Conservation (phyloP, 2,888 invertebrate species). For the Danaus chrysippus region DNA sequence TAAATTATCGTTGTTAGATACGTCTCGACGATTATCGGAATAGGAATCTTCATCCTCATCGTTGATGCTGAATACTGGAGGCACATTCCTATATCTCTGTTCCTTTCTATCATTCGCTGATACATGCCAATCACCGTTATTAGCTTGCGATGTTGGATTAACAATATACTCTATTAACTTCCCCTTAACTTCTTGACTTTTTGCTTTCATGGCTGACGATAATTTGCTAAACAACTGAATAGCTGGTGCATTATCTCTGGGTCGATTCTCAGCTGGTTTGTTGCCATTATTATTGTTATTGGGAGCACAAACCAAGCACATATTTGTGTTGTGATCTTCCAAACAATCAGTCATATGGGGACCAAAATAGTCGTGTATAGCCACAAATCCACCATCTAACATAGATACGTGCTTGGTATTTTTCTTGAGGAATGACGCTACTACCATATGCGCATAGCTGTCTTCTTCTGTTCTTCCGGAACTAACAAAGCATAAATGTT, state of each 20-base stretch:
- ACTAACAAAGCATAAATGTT: slow-evolving; percentile 95
- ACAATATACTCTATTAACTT: slow-evolving; percentile 96
- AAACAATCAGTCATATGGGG: slow-evolving; percentile 89
- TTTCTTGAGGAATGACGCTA: slow-evolving; percentile 96
- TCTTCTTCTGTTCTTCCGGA: slow-evolving; percentile 96
- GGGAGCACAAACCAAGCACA: slow-evolving; percentile 90
- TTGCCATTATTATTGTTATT: slow-evolving; percentile 61
- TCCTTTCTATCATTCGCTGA: slow-evolving; percentile 90
- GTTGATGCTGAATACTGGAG: slow-evolving; percentile 96
- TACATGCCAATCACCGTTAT: slow-evolving; percentile 87
- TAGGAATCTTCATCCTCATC: slow-evolving; percentile 83
- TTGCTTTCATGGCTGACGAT: slow-evolving; percentile 92
- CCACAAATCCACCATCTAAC: slow-evolving; percentile 93
- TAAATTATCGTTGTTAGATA: slow-evolving; percentile 79
- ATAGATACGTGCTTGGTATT: slow-evolving; percentile 95
- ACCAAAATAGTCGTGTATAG: slow-evolving; percentile 90
- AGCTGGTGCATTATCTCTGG: slow-evolving; percentile 67
- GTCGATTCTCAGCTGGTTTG: slow-evolving; percentile 42
- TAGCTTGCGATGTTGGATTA: slow-evolving; percentile 84
- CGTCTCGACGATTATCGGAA: slow-evolving; percentile 54
- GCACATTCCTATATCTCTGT: slow-evolving; percentile 93
- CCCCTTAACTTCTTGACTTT: slow-evolving; percentile 94
- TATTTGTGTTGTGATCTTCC: slow-evolving; percentile 89
- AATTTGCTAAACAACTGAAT: slow-evolving; percentile 90
- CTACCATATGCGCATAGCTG: slow-evolving; percentile 98